Evolutionary conservation across 2,888 invertebrate species (phyloP), one percentile per base, ranked within the genome.

Genomic region (Calliphora vomitoria): DNA sequence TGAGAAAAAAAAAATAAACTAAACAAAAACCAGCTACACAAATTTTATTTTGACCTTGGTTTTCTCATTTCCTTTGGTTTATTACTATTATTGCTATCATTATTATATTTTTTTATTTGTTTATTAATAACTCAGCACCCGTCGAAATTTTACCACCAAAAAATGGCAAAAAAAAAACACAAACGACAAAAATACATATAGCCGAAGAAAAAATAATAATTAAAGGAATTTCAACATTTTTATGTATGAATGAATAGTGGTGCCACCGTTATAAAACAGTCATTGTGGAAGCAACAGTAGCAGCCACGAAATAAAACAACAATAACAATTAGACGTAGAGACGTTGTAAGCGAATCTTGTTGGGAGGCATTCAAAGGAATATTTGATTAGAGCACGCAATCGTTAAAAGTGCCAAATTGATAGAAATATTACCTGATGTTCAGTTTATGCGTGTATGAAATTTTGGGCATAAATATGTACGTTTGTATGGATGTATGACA

Each of bases 81-180:
- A 71, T 50, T 60, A n/a, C 41, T n/a, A 74, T 55, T 80, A 68
- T 55, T 75, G 18, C 25, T 60, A 44, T 66, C 50, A 31, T 44
- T 53, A 66, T 78, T 44, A 38, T 62, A 44, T 53, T 76, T 64
- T n/a, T 62, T 75, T 62, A 55, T 41, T 78, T 78, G 18, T 55
- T 81, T 64, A 72, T 81, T 81, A 81, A 81, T 81, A 81, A 66
- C 72, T 81, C 72, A 72, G 55, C 66, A 72, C 72, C 55, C 64
- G 66, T 55, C 53, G 25, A 69, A 31, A 20, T 31, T 20, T 35
- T 11, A 53, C 10, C 53, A 71, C 13, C 35, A n/a, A 41, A 53
- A 20, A 53, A 53, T 69, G 11, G 4, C 75, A 50, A 50, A 11
- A 13, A 53, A 55, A n/a, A n/a, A 38, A 31, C 44, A 35, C 69